Evolutionary conservation across 2,113 vertebrate genomes (phyloP).

Genomic region (Zingel zingel): DNA sequence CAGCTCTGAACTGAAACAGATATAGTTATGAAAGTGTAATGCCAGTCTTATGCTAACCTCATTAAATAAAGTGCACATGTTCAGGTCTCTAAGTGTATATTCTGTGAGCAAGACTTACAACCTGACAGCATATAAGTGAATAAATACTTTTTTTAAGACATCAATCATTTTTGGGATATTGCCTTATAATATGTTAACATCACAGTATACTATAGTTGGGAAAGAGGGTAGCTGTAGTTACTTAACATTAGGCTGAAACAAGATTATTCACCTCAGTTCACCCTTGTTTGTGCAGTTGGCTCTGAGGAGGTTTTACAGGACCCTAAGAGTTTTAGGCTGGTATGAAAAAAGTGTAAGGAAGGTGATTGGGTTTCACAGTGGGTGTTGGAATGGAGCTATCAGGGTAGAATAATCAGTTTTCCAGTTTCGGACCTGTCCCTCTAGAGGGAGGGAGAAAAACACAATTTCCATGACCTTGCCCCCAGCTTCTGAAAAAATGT

Average conservation of each 20-base stretch:
- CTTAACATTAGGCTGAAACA: background rate
- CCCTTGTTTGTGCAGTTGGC: background rate
- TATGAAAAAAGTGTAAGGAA: constrained; percentile 32
- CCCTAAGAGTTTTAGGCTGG: constrained; percentile 21
- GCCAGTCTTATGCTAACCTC: background rate
- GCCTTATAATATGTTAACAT: background rate
- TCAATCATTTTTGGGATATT: background rate
- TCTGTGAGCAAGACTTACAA: background rate
- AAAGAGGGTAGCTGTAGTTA: background rate
- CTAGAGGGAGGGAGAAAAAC: constrained; percentile 33
- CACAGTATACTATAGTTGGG: background rate
- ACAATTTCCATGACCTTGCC: constrained; percentile 61
- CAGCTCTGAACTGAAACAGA: background rate
- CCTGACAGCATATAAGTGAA: background rate
- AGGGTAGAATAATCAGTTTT: constrained; percentile 49
- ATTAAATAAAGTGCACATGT: background rate
- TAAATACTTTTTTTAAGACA: background rate
- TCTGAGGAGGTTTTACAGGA: constrained; percentile 1
- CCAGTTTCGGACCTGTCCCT: constrained; percentile 40
- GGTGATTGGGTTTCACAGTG: constrained; percentile 48
- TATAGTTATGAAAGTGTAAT: background rate
- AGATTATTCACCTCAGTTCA: background rate
- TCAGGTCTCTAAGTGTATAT: background rate
- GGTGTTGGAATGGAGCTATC: constrained; percentile 54
- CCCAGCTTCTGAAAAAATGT: constrained; percentile 12